These are phyloP conservation scores for Micrastur ruficollis DNA, from an alignment of 2,797 vertebrate genomes.

Conservation along the genomic window DNA sequence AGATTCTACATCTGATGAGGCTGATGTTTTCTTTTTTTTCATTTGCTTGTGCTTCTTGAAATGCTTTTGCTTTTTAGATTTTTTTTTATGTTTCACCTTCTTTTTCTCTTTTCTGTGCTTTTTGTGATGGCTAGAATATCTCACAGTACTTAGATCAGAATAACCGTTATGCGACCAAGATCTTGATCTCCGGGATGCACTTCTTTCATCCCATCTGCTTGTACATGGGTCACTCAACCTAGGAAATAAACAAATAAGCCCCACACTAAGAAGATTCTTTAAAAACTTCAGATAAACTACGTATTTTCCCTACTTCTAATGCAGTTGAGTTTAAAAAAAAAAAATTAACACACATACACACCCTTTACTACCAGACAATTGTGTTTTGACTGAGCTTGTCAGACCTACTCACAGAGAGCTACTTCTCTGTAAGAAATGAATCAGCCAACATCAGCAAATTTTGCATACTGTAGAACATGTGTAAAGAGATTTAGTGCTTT, in stretches of 20 bases:
- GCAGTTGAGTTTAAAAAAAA: neutral
- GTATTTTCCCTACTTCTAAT: neutral
- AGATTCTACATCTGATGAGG: constrained; percentile 74
- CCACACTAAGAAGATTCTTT: neutral
- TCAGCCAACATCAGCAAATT: neutral
- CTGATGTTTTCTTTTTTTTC: constrained; percentile 65
- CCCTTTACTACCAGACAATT: neutral
- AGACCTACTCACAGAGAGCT: neutral
- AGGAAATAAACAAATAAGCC: neutral
- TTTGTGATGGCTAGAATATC: constrained; percentile 76
- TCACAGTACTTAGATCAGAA: constrained; percentile 80
- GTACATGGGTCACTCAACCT: constrained; percentile 82
- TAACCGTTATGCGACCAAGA: constrained; percentile 85
- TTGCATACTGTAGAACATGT: fast-evolving
- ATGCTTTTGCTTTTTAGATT: constrained; percentile 89
- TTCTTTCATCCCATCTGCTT: constrained; percentile 90
- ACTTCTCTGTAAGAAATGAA: neutral
- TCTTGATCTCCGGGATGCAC: constrained; percentile 84
- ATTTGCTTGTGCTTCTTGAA: constrained; percentile 83
- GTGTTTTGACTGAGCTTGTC: neutral
- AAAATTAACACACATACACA: fast-evolving
- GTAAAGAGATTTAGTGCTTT: neutral
- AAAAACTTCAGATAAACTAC: neutral
- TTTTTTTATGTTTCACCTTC: constrained; percentile 91
- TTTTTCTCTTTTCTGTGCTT: constrained; percentile 87